These are phyloP conservation scores for Artemia sp. DNA, from an alignment of 2,888 invertebrate species.

Conservation along the genomic window DNA sequence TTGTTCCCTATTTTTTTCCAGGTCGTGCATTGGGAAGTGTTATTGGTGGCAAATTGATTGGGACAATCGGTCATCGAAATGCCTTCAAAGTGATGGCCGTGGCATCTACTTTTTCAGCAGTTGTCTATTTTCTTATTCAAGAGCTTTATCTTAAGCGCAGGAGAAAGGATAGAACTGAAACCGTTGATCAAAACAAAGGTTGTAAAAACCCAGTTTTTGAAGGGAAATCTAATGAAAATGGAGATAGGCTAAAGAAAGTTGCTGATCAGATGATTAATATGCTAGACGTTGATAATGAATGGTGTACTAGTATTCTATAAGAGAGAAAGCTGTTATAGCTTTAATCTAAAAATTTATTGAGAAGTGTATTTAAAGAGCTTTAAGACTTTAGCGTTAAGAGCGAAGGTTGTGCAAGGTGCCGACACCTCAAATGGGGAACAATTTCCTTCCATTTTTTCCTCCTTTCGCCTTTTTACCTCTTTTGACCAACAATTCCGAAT, in stretches of 20 bases:
- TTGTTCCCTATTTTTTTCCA: slow-evolving; percentile 30
- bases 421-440: too few relatives aligned
- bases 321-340: too few relatives aligned
- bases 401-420: too few relatives aligned
- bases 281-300: background rate
- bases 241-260: background rate
- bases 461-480: too few relatives aligned
- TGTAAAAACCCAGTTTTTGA: background rate
- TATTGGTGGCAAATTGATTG: slow-evolving; percentile 55
- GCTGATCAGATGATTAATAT: background rate
- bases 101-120: slow-evolving; percentile 44
- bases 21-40: slow-evolving; percentile 58
- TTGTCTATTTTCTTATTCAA: slow-evolving; percentile 52
- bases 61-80: slow-evolving; percentile 48
- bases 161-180: background rate
- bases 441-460: too few relatives aligned
- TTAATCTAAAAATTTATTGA: too few relatives aligned
- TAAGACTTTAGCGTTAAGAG: too few relatives aligned
- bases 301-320: background rate
- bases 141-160: slow-evolving; percentile 38
- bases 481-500: too few relatives aligned
- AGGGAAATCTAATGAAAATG: background rate
- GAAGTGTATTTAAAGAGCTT: too few relatives aligned
- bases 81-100: slow-evolving; percentile 53
- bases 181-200: background rate